Conservation (phyloP, 2,113 vertebrate genomes). For the Scalopus aquaticus region DNA sequence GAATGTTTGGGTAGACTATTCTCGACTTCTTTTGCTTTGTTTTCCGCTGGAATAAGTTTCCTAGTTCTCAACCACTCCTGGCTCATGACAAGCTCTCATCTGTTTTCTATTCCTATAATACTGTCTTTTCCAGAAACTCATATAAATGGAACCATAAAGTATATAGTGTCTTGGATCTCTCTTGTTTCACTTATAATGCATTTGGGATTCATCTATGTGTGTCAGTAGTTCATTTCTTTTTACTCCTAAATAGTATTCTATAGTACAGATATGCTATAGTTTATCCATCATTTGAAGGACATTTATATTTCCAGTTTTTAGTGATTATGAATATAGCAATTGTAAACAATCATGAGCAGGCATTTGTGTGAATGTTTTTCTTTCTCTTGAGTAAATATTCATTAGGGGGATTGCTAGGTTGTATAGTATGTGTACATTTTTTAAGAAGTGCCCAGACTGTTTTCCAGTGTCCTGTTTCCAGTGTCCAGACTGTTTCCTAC, state of each 20-base stretch:
- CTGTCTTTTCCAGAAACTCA: neutral
- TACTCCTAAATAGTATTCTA: neutral
- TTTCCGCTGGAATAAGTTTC: too few relatives aligned
- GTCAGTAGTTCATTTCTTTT: neutral
- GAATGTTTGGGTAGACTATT: too few relatives aligned
- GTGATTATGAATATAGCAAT: slow-evolving; percentile 6
- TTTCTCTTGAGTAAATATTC: neutral
- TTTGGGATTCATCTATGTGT: neutral
- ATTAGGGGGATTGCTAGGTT: neutral
- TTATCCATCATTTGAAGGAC: slow-evolving; percentile 25
- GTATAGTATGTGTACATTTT: neutral
- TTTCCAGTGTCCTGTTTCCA: slow-evolving; percentile 17
- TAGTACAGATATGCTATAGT: neutral
- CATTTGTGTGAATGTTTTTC: slow-evolving; percentile 38
- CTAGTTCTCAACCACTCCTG: neutral
- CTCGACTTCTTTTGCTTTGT: too few relatives aligned
- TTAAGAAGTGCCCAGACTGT: neutral
- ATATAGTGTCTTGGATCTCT: slow-evolving; percentile 9
- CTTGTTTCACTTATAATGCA: neutral
- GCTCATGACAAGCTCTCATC: neutral
- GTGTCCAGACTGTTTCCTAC: neutral
- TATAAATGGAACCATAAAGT: neutral
- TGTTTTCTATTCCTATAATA: neutral
- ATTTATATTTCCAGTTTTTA: slow-evolving; percentile 25
- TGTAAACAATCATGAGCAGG: neutral